Percentiles rank a stretch among this genome's conserved stretches.
Evolutionary conservation across 1,140 invertebrate genomes (phyloP).

Genomic region (Thereuonema tuberculata): DNA sequence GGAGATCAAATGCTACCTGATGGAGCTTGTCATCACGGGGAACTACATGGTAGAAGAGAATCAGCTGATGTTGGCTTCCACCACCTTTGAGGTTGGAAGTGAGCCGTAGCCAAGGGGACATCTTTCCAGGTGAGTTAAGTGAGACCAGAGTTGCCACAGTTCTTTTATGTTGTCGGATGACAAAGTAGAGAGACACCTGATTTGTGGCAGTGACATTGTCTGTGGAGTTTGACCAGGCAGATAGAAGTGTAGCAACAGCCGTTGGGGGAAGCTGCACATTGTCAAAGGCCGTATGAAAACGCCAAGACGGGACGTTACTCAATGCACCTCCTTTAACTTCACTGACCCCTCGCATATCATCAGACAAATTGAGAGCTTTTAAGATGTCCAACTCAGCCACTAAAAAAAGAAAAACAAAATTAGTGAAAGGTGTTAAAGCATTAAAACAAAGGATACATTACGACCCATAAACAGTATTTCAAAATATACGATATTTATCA

Average conservation of each 20-base stretch:
- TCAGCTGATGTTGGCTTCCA: slow-evolving; percentile 9
- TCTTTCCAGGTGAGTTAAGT: slow-evolving; percentile 32
- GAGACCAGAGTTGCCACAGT: slow-evolving; percentile 34
- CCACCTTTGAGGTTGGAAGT: slow-evolving; percentile 17
- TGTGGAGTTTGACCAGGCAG: slow-evolving; percentile 1
- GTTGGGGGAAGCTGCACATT: slow-evolving; percentile 29
- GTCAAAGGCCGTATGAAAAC: slow-evolving; percentile 32
- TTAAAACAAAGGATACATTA: too few species aligned
- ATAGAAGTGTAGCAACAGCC: slow-evolving; percentile 24
- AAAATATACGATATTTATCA: too few species aligned
- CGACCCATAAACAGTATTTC: too few species aligned
- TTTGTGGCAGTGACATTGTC: slow-evolving; percentile 11
- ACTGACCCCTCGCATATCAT: slow-evolving; percentile 31
- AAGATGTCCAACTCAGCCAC: slow-evolving; percentile 29
- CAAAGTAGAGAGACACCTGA: slow-evolving; percentile 23
- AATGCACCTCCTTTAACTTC: slow-evolving; percentile 30
- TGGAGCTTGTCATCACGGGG: slow-evolving; percentile 18
- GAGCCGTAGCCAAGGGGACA: slow-evolving; percentile 34
- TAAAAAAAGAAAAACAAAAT: slow-evolving; percentile 4
- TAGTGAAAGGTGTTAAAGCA: too few species aligned
- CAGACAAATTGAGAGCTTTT: slow-evolving; percentile 31
- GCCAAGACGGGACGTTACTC: slow-evolving; percentile 30
- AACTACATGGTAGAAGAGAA: slow-evolving; percentile 17
- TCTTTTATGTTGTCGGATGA: slow-evolving; percentile 33
- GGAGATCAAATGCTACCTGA: slow-evolving; percentile 15